Conservation (phyloP, 1,140 invertebrate species). For the Drosophila insularis region DNA sequence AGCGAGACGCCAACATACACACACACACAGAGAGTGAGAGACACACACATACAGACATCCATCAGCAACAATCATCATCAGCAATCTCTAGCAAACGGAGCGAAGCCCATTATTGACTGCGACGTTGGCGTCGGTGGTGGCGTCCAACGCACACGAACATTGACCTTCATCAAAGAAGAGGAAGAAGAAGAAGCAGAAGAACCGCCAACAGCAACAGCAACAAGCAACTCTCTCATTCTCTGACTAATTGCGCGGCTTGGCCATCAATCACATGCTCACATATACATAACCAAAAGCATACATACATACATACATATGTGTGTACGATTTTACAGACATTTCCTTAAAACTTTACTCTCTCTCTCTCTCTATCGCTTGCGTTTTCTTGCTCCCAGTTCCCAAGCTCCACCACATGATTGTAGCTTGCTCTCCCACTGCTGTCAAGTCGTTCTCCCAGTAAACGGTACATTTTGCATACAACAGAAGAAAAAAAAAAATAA, state of each 20-base stretch:
- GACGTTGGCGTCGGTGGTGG: constrained; percentile 37
- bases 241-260: constrained; percentile 21
- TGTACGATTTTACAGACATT: constrained; percentile 21
- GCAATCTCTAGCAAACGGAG: constrained; percentile 38
- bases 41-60: constrained; percentile 33
- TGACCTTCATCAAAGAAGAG: constrained; percentile 76
- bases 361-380: neutral
- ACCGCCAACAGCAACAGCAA: constrained; percentile 28
- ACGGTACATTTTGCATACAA: constrained; percentile 55
- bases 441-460: constrained; percentile 25
- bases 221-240: constrained; percentile 35
- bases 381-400: neutral
- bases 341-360: constrained; percentile 25
- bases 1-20: constrained; percentile 28
- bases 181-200: constrained; percentile 39
- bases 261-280: constrained; percentile 44
- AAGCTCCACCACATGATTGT: neutral
- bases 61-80: constrained; percentile 48
- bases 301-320: neutral
- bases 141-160: constrained; percentile 67
- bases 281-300: constrained; percentile 8
- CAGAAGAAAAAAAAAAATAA: constrained; percentile 14
- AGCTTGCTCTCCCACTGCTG: neutral
- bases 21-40: constrained; percentile 22
- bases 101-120: constrained; percentile 29